Percentiles rank a stretch among this genome's conserved stretches.
These are phyloP conservation scores for Aphelinus certus DNA, from an alignment of 1,140 invertebrate species.

Conservation along the genomic window DNA sequence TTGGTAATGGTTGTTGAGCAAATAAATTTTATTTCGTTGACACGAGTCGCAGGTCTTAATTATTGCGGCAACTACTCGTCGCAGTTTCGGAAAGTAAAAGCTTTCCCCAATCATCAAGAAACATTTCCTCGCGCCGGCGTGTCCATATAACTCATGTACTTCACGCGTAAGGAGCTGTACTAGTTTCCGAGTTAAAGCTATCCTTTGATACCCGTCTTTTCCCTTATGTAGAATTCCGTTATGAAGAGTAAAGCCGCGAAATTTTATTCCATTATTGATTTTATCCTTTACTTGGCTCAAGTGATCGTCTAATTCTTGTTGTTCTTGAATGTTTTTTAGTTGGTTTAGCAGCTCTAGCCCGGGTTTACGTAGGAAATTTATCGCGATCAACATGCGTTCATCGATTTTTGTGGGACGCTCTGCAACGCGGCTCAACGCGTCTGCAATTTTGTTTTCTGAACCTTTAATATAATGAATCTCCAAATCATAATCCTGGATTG, in stretches of 20 bases:
- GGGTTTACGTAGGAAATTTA: too few relatives aligned
- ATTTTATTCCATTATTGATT: too few relatives aligned
- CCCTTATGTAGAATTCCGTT: too few relatives aligned
- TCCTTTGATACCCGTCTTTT: too few relatives aligned
- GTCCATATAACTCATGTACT: conserved; percentile 42
- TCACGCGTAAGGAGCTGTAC: not conserved
- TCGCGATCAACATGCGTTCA: too few relatives aligned
- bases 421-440: conserved; percentile 6
- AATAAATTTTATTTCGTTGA: conserved; percentile 27
- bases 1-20: conserved; percentile 17
- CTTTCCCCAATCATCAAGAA: conserved; percentile 21
- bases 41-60: conserved; percentile 30
- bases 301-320: too few relatives aligned
- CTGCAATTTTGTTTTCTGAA: conserved; percentile 16
- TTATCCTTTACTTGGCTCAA: too few relatives aligned
- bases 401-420: too few relatives aligned
- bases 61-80: not conserved
- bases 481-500: conserved; percentile 18
- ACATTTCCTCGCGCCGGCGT: conserved; percentile 27
- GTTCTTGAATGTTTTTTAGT: too few relatives aligned
- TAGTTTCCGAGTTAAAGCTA: too few relatives aligned
- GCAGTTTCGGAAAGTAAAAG: conserved; percentile 28
- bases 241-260: too few relatives aligned
- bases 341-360: too few relatives aligned
- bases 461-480: conserved; percentile 15